Evolutionary conservation across 2,113 vertebrate species (phyloP), one percentile per base, ranked within the genome.

Genomic region (Aleadryas rufinucha): DNA sequence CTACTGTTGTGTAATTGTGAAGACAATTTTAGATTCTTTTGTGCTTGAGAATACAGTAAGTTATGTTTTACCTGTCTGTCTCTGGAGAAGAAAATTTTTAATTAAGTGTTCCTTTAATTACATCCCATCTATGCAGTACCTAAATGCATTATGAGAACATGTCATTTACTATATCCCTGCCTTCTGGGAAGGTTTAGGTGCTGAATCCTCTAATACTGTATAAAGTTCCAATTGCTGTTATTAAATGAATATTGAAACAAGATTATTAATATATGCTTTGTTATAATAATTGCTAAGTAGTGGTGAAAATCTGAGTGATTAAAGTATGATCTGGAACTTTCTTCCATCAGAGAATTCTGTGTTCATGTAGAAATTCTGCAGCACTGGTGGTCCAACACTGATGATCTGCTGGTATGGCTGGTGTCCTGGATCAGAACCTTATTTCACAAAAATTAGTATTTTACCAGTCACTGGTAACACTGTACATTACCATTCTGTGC

Each of bases 61-160:
- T 96, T 94, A 77, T 96, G 87, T 96, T 96, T 97, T 96, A 96
- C 75, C 85, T 96, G 93, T 94, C 89, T 30, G 13, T 94, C 93
- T 97, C 72, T 80, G 75, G 78, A 95, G 95, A 78, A 97, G 93
- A 97, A 95, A 95, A 93, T 84, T 87, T 91, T 97, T 97, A 97
- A 97, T 97, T 97, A 97, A 91, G 57, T 87, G 59, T 93, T 84
- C 74, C 64, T 78, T 96, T 97, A 97, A 97, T 97, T 97, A 95
- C 13, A 54, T 95, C 87, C 81, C 89, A 93, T 86, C 71, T 75
- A 79, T 68, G 59, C 59, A 54, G 61, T 79, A 72, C 37, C 65
- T 84, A 92, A 95, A 91, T 84, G 82, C 69, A 91, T 93, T 95
- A 94, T 84, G 13, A 97, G 78, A 96, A 84, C 76, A 86, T 94